phyloP scores from a whole-genome alignment of 2,797 vertebrate genomes.

The Siniperca obscura region DNA sequence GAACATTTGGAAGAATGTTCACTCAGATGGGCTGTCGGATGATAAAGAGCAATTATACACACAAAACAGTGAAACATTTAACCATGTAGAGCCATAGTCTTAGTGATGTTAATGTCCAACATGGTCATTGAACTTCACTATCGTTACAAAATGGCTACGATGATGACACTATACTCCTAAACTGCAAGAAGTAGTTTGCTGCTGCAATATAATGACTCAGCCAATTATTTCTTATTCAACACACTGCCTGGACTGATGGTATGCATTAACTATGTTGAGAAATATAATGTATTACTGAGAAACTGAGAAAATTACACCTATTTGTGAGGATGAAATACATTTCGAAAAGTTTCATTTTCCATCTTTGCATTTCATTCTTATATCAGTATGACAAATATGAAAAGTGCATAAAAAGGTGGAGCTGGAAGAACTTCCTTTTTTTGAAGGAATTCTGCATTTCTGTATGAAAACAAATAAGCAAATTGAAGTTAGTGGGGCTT shows the following conservation, averaged over 20 bases:
- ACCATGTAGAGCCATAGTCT: not conserved
- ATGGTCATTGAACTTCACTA: not conserved
- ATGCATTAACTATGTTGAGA: not conserved
- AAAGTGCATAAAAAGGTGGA: not conserved
- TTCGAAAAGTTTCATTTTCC: not conserved
- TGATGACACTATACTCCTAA: not conserved
- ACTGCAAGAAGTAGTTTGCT: not conserved
- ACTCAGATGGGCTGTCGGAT: constrained; percentile 9
- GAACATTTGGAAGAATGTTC: constrained; percentile 48
- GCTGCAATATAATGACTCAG: not conserved
- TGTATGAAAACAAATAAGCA: constrained; percentile 3
- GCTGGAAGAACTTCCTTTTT: too few species aligned
- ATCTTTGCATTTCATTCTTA: not conserved
- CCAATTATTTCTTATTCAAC: too few species aligned
- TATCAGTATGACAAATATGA: not conserved
- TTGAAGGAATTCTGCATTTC: not conserved
- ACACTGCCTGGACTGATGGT: not conserved
- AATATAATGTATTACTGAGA: not conserved
- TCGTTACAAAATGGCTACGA: not conserved
- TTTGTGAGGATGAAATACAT: not conserved
- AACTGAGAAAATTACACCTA: not conserved
- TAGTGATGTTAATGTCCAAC: not conserved
- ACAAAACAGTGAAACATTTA: constrained; percentile 23
- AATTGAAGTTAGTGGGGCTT: constrained; percentile 8
- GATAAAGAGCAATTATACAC: constrained; percentile 41